Evolutionary conservation across 2,113 vertebrate species (phyloP).

Genomic region (Sceloporus tristichus): DNA sequence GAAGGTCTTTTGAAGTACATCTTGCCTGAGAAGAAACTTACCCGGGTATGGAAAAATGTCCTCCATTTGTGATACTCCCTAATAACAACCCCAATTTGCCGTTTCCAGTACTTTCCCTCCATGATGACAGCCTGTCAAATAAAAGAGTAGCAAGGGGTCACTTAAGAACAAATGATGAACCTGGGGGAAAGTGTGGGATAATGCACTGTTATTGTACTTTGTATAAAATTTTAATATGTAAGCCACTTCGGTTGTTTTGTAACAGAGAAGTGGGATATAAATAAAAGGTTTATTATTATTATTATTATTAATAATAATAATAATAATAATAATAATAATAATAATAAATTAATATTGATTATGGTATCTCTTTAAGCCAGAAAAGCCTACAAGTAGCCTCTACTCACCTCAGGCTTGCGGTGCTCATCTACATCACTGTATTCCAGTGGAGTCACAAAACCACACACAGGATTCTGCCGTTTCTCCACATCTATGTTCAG

Average conservation of each 20-base stretch:
- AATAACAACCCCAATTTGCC: conserved; percentile 89
- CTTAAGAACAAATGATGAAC: background rate
- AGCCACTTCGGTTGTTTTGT: no score
- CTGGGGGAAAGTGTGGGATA: no score
- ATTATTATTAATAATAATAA: no score
- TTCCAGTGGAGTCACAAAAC: conserved; percentile 87
- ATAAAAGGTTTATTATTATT: no score
- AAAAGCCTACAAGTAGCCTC: background rate
- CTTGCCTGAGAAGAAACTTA: conserved; percentile 54
- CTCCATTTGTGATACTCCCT: conserved; percentile 93
- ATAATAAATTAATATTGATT: no score
- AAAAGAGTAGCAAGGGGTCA: background rate
- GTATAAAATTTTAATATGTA: no score
- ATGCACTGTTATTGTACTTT: no score
- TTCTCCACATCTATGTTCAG: conserved; percentile 82
- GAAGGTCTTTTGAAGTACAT: background rate
- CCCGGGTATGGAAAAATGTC: conserved; percentile 90
- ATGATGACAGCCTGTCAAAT: conserved; percentile 79
- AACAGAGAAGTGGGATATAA: no score
- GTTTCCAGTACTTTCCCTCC: conserved; percentile 90
- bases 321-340: no score
- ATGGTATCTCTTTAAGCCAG: background rate
- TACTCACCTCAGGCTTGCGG: conserved; percentile 82
- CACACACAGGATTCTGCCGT: conserved; percentile 88
- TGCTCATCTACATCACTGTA: conserved; percentile 83